A percentile compares a stretch with the other conserved stretches of the same genome.
phyloP scores from a whole-genome alignment of 2,797 vertebrate genomes.

The Sebastes trivittatus region DNA sequence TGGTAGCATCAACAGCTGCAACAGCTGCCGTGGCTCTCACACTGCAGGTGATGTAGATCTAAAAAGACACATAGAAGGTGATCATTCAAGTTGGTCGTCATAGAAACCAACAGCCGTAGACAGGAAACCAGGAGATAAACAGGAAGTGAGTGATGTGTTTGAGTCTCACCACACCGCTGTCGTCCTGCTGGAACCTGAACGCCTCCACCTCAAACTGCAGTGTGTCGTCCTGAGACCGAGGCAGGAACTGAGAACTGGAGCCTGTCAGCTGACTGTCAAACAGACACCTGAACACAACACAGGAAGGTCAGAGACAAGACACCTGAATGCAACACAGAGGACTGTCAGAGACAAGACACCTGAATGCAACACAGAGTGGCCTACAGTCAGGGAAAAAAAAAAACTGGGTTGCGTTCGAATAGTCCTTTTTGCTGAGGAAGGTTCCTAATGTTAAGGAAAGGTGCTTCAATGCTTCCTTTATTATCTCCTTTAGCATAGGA shows the following conservation, averaged over 20 bases:
- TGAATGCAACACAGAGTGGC: too few relatives aligned
- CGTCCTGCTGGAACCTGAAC: constrained; percentile 67
- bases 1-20: constrained; percentile 9
- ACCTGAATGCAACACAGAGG: too few relatives aligned
- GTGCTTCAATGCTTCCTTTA: too few relatives aligned
- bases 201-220: constrained; percentile 68
- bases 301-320: too few relatives aligned
- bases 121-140: neutral
- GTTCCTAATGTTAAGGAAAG: too few relatives aligned
- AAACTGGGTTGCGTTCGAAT: too few relatives aligned
- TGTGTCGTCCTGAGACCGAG: constrained; percentile 41
- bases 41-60: constrained; percentile 76
- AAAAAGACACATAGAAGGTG: neutral
- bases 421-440: too few relatives aligned
- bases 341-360: too few relatives aligned
- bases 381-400: too few relatives aligned
- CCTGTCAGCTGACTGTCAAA: constrained; percentile 64
- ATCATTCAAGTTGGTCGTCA: neutral
- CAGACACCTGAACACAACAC: constrained; percentile 60
- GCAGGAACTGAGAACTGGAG: constrained; percentile 66
- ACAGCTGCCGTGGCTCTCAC: constrained; percentile 51
- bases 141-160: neutral
- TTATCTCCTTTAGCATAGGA: too few relatives aligned
- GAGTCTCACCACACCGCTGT: constrained; percentile 43
- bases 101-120: neutral